phyloP scores from a whole-genome alignment of 2,113 vertebrate genomes.

The Pelobates fuscus region DNA sequence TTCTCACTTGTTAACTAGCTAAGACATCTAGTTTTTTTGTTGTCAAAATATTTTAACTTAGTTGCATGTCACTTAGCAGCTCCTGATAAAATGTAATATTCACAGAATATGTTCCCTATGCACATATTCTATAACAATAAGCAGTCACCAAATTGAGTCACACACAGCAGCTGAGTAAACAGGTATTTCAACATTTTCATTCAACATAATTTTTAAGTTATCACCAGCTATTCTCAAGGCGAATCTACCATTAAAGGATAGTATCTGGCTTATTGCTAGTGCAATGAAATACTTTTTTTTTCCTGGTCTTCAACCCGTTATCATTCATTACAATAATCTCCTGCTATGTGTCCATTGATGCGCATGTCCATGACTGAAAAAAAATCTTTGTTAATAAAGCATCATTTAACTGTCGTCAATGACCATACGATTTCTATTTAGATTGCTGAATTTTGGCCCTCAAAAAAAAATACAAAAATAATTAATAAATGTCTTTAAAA shows the following conservation, averaged over 20 bases:
- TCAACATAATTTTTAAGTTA: slow-evolving; percentile 8
- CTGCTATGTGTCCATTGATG: no score
- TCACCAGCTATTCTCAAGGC: not conserved
- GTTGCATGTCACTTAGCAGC: slow-evolving; percentile 28
- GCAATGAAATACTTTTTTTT: not conserved
- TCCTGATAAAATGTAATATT: slow-evolving; percentile 29
- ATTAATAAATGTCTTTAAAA: no score
- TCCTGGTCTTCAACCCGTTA: not conserved
- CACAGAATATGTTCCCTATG: not conserved
- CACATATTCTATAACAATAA: slow-evolving; percentile 2
- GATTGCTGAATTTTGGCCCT: no score
- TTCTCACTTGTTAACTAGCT: no score
- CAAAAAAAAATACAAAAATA: no score
- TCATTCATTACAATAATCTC: not conserved
- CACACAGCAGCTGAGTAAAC: slow-evolving; percentile 34
- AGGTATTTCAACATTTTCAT: slow-evolving; percentile 22
- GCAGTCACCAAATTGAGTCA: not conserved
- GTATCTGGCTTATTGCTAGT: not conserved
- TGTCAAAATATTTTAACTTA: slow-evolving; percentile 25
- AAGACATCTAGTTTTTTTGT: no score
- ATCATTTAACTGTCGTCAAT: no score
- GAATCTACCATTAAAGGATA: not conserved
- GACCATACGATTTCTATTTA: no score
- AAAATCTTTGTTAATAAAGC: no score
- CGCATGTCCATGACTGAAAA: no score